These are phyloP conservation scores for Percina caprodes DNA, from an alignment of 2,113 vertebrate genomes.

Conservation along the genomic window DNA sequence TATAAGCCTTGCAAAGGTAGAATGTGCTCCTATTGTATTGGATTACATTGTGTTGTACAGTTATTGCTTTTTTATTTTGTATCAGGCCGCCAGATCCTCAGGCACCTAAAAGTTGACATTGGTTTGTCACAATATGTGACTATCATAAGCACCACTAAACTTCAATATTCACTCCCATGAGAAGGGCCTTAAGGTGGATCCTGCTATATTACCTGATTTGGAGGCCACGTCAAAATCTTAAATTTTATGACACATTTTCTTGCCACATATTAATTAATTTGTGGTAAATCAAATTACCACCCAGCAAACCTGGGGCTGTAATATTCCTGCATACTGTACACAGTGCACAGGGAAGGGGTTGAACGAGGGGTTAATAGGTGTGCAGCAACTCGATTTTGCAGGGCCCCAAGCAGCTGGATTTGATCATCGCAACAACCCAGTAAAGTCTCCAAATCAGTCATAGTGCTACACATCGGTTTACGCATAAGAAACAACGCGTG, in stretches of 20 bases:
- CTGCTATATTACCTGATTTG: not conserved
- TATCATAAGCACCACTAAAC: not conserved
- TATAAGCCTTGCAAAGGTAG: not conserved
- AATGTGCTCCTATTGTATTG: not conserved
- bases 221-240: not conserved
- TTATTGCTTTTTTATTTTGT: not conserved
- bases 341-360: not conserved
- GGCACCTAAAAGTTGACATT: not conserved
- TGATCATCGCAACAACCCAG: not conserved
- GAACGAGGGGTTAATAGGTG: not conserved
- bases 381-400: not conserved
- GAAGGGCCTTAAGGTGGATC: not conserved
- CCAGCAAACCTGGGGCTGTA: slow-evolving; percentile 13
- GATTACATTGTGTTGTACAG: not conserved
- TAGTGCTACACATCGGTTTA: not conserved
- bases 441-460: slow-evolving; percentile 17
- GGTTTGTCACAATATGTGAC: not conserved
- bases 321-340: not conserved
- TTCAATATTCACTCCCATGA: not conserved
- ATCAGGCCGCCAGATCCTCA: not conserved
- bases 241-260: not conserved
- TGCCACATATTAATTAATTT: not conserved
- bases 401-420: not conserved
- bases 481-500: not conserved
- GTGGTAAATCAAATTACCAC: not conserved